Evolutionary conservation across 2,888 invertebrate genomes (phyloP).

Genomic region (Corbicula japonica): DNA sequence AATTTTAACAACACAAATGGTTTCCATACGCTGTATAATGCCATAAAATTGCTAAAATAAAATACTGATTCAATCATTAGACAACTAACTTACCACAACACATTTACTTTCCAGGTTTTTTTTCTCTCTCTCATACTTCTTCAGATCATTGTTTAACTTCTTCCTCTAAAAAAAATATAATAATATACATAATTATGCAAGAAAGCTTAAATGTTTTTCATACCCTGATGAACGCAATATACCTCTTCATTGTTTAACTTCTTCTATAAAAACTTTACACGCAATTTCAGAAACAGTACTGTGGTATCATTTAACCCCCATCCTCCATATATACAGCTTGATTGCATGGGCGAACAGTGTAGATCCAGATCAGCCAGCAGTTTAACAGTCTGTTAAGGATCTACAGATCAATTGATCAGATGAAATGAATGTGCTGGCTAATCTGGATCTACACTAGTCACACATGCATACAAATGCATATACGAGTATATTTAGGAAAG

Average conservation of each 20-base stretch:
- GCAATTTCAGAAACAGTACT: background rate
- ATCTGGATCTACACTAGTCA: too few relatives aligned
- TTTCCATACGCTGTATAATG: too few relatives aligned
- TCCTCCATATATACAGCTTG: background rate
- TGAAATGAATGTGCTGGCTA: too few relatives aligned
- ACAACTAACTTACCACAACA: constrained; percentile 26
- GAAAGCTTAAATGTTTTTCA: constrained; percentile 19
- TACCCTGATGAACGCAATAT: background rate
- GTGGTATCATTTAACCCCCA: background rate
- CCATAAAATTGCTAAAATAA: too few relatives aligned
- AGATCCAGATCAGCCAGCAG: background rate
- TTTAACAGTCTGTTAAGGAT: background rate
- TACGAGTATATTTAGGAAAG: too few relatives aligned
- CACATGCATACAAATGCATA: too few relatives aligned
- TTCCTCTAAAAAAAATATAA: constrained; percentile 51
- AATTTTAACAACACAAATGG: too few relatives aligned
- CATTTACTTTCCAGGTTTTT: constrained; percentile 55
- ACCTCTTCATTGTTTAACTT: background rate
- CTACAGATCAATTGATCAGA: too few relatives aligned
- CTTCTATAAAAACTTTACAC: background rate
- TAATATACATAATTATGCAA: too few relatives aligned
- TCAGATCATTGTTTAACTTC: constrained; percentile 62
- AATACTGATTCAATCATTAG: too few relatives aligned
- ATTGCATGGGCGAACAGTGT: background rate
- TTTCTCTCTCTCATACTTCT: constrained; percentile 57